Evolutionary conservation across 2,888 invertebrate genomes (phyloP).

Genomic region (Aelia acuminata): DNA sequence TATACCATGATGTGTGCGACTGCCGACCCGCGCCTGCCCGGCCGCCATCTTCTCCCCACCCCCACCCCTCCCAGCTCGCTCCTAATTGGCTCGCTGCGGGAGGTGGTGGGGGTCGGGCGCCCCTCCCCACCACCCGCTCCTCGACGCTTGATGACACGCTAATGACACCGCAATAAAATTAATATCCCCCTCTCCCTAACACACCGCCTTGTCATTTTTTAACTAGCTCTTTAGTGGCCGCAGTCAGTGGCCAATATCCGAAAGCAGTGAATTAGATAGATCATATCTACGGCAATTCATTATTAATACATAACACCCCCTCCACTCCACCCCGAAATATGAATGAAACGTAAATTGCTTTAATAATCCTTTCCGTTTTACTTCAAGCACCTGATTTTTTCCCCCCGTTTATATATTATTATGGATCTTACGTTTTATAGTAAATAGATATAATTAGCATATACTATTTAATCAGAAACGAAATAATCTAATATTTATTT

Average conservation of each 20-base stretch:
- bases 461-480: too few relatives aligned
- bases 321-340: background rate
- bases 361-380: background rate
- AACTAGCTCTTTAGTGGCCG: conserved; percentile 45
- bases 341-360: conserved; percentile 39
- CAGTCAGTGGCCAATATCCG: conserved; percentile 34
- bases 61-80: conserved; percentile 58
- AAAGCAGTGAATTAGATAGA: conserved; percentile 44
- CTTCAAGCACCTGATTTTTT: background rate
- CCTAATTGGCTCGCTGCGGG: conserved; percentile 44
- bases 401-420: too few relatives aligned
- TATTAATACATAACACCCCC: conserved; percentile 19
- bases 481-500: too few relatives aligned
- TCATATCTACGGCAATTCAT: conserved; percentile 31
- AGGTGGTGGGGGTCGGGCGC: conserved; percentile 35
- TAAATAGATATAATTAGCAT: too few relatives aligned
- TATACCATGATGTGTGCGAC: conserved; percentile 52
- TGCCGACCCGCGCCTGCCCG: conserved; percentile 66
- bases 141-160: conserved; percentile 54
- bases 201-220: conserved; percentile 44
- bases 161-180: conserved; percentile 54
- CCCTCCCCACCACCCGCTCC: conserved; percentile 56
- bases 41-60: conserved; percentile 67
- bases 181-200: conserved; percentile 14
- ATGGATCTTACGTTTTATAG: too few relatives aligned